Conservation (phyloP, 2,888 invertebrate species). For the Lasioglossum zephyrum region DNA sequence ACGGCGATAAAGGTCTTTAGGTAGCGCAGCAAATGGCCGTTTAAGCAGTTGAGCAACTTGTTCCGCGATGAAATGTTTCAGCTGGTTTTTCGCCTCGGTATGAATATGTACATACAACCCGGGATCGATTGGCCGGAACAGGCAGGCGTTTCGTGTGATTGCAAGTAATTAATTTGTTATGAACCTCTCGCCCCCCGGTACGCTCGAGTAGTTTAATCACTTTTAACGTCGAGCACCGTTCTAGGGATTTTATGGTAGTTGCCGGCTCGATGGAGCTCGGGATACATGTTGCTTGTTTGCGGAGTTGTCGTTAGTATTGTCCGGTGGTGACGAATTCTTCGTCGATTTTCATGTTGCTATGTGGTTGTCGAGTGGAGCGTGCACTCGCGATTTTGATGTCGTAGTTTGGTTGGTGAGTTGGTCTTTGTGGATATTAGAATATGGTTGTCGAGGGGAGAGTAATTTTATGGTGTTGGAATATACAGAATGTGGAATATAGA, state of each 20-base stretch:
- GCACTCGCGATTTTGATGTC: no score
- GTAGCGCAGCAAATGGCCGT: constrained; percentile 1
- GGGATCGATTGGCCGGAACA: background rate
- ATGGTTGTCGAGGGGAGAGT: no score
- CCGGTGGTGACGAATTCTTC: background rate
- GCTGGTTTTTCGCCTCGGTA: background rate
- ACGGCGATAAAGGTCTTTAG: background rate
- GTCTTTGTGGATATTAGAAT: background rate
- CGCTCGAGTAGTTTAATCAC: background rate
- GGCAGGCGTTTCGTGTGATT: background rate
- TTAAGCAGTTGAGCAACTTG: constrained; percentile 1
- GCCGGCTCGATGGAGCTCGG: background rate
- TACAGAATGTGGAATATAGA: background rate
- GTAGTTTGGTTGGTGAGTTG: background rate
- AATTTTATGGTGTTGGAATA: background rate
- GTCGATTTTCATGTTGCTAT: background rate
- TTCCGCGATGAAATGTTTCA: background rate
- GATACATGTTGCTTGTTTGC: background rate
- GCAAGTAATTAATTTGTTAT: background rate
- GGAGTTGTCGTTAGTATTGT: background rate
- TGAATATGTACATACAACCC: background rate
- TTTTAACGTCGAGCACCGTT: background rate
- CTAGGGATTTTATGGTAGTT: background rate
- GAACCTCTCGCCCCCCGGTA: background rate
- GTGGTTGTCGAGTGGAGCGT: background rate